Conservation (phyloP, 2,888 invertebrate genomes). For the Drosophila subsilvestris region DNA sequence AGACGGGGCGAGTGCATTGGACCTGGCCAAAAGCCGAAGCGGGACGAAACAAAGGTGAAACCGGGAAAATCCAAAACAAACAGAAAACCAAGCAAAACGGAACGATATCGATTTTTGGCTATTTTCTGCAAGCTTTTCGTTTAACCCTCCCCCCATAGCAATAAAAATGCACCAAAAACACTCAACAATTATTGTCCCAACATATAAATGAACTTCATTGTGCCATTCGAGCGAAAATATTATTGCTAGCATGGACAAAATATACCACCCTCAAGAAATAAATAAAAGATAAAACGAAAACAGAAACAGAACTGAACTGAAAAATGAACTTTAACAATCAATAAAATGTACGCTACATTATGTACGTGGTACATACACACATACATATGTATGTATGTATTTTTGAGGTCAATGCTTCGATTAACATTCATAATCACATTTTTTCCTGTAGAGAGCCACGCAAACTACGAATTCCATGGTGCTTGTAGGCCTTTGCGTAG, state of each 20-base stretch:
- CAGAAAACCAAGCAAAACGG: constrained; percentile 22
- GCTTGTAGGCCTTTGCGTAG: background rate
- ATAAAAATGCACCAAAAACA: constrained; percentile 7
- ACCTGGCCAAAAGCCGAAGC: constrained; percentile 36
- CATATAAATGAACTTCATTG: constrained; percentile 15
- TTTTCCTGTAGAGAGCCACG: background rate
- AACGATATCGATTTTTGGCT: constrained; percentile 71
- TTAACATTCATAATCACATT: background rate
- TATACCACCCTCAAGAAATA: constrained; percentile 1
- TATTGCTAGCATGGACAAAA: background rate
- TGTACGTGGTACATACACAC: background rate
- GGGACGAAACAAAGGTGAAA: constrained; percentile 23
- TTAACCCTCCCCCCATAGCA: background rate
- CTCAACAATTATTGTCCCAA: constrained; percentile 6
- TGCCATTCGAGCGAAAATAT: constrained; percentile 42
- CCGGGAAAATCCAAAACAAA: constrained; percentile 32
- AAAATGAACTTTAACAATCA: background rate
- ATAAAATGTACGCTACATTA: constrained; percentile 1
- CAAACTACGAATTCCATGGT: background rate
- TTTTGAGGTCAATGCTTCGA: constrained; percentile 38
- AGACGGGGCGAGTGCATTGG: constrained; percentile 53
- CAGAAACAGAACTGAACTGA: background rate
- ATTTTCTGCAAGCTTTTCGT: constrained; percentile 26
- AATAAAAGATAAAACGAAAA: constrained; percentile 1
- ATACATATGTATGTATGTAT: background rate